Percentiles rank a stretch among this genome's conserved stretches.
Evolutionary conservation across 2,797 vertebrate genomes (phyloP).

Genomic region (Kryptopterus vitreolus): DNA sequence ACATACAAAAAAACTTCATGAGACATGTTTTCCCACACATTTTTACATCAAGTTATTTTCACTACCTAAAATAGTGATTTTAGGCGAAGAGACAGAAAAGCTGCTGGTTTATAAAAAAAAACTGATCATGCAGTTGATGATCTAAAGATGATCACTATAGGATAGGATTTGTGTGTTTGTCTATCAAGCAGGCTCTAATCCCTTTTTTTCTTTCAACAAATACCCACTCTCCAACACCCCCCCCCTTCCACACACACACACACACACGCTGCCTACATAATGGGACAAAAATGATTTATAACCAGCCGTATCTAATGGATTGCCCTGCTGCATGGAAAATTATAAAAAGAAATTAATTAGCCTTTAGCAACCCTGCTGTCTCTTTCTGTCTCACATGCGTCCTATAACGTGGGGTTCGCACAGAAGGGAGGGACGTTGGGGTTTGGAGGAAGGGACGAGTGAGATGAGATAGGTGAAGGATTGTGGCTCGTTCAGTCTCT

Average conservation of each 20-base stretch:
- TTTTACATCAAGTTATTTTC: too few species aligned
- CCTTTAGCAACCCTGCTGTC: slow-evolving; percentile 73
- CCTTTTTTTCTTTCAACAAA: neutral
- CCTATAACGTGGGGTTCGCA: neutral
- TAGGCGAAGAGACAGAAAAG: too few species aligned
- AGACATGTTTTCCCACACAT: too few species aligned
- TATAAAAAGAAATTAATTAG: slow-evolving; percentile 81
- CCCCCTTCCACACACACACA: slow-evolving; percentile 18
- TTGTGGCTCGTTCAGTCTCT: slow-evolving; percentile 39
- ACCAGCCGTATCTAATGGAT: slow-evolving; percentile 75
- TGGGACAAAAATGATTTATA: slow-evolving; percentile 74
- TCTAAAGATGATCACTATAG: too few species aligned
- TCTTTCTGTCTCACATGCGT: slow-evolving; percentile 58
- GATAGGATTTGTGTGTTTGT: neutral
- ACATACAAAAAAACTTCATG: too few species aligned
- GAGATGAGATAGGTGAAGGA: slow-evolving; percentile 33
- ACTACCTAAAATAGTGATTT: too few species aligned
- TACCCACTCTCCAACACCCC: neutral
- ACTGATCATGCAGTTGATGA: neutral
- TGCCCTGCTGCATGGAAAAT: slow-evolving; percentile 75
- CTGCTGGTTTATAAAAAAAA: too few species aligned
- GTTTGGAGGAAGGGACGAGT: neutral
- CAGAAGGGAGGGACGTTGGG: neutral
- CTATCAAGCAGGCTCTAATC: neutral
- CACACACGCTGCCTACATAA: slow-evolving; percentile 14